Base-by-base conservation (phyloP, 2,797 vertebrate genomes). In the Molothrus ater region DNA sequence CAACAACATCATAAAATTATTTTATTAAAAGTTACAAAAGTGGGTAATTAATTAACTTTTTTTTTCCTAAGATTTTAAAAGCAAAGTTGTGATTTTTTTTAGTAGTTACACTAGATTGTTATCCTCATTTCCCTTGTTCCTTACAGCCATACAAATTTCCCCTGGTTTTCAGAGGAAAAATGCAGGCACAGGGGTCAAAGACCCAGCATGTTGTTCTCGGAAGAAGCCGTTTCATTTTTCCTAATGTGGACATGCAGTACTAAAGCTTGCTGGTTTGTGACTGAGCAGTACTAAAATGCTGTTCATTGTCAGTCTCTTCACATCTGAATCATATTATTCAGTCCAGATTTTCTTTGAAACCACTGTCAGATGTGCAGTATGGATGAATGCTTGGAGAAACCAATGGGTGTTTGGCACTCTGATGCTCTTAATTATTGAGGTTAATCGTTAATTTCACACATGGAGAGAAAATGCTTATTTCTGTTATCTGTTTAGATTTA, bases 261-360 rank as follows among this genome's bases (percentile, higher is more conserved):
- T 93, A 86, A 97, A 96, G 53, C 64, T 96, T 63, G 22, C 92
- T 94, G 50, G 2, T 96, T 96, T 96, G 76, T 96, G 87, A 96
- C 95, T 82, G 66, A 95, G 29, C 8, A 5, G 73, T 92, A 94
- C 71, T 93, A 92, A 97, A 97, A 95, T 92, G 60, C 93, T 95
- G 87, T 93, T 97, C 96, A 91, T 87, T 96, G 85, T 88, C 92
- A 97, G 84, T 78, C 93, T 96, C 92, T 95, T 97, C 89, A 88
- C 91, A 95, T 96, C 91, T 97, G 96, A 97, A 96, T 95, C 89
- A 50, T 78, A 57, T 97, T 97, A 97, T 92, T 98, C 96, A 96
- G 83, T 96, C 91, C 96, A 95, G 91, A 96, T 97, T 97, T 91
- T 96, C 83, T 95, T 94, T 94, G 92, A 94, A 97, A 88, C 54